A percentile compares a stretch with the other conserved stretches of the same genome.
These are phyloP conservation scores for Colistium nudipinnis DNA, from an alignment of 2,113 vertebrate species.

Conservation along the genomic window DNA sequence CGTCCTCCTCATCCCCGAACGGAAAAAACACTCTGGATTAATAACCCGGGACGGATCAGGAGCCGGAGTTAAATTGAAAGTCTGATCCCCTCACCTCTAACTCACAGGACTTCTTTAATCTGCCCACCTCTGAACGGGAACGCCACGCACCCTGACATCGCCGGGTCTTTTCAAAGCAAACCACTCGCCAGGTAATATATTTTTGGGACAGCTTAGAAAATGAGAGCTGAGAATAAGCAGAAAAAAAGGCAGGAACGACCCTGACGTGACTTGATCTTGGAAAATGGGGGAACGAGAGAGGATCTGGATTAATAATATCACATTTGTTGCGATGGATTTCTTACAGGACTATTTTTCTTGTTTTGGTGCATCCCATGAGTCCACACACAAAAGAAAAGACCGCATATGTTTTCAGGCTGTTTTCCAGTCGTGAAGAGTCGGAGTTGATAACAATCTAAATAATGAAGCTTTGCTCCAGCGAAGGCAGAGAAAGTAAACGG, in stretches of 20 bases:
- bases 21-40: conserved; percentile 53
- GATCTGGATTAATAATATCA: too few species aligned
- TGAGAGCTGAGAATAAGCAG: too few species aligned
- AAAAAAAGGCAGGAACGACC: too few species aligned
- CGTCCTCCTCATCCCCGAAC: conserved; percentile 34
- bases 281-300: too few species aligned
- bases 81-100: conserved; percentile 43
- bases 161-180: too few species aligned
- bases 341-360: too few species aligned
- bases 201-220: too few species aligned
- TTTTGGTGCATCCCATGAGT: too few species aligned
- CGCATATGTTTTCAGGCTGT: background rate
- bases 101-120: conserved; percentile 12
- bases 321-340: too few species aligned
- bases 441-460: background rate
- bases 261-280: too few species aligned
- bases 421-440: background rate
- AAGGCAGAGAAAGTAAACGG: background rate
- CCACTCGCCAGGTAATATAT: too few species aligned
- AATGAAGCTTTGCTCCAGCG: background rate
- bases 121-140: conserved; percentile 8
- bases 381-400: background rate
- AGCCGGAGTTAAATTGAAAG: conserved; percentile 47
- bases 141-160: background rate
- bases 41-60: conserved; percentile 42